A percentile compares a stretch with the other conserved stretches of the same genome.
Evolutionary conservation across 1,140 invertebrate genomes (phyloP).

Genomic region (Nautilus pompilius): DNA sequence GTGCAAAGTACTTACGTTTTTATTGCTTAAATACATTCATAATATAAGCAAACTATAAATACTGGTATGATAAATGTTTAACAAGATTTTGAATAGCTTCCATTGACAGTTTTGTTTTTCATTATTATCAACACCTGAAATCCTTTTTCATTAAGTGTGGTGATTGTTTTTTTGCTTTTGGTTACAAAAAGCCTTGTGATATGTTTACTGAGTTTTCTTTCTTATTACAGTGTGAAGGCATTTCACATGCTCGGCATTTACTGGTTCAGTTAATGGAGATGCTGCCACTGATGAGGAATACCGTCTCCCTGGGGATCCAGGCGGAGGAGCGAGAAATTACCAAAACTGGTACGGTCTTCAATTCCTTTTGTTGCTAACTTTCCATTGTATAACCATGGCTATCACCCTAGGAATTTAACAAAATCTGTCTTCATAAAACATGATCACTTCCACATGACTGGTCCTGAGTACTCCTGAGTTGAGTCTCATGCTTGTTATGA

Average conservation of each 20-base stretch:
- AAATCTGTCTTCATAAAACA: no score
- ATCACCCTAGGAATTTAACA: no score
- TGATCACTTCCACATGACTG: no score
- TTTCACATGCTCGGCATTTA: conserved; percentile 66
- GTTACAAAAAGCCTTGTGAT: no score
- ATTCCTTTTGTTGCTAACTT: neutral
- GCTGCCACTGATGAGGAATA: conserved; percentile 75
- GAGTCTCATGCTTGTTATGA: no score
- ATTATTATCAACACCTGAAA: neutral
- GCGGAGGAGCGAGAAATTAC: conserved; percentile 57
- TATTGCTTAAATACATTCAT: no score
- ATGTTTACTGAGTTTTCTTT: conserved; percentile 1
- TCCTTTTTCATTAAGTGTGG: neutral
- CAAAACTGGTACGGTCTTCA: conserved; percentile 36
- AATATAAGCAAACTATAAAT: no score
- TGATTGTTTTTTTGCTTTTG: neutral
- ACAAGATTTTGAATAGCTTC: no score
- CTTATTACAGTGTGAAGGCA: conserved; percentile 42
- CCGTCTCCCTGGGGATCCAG: conserved; percentile 72
- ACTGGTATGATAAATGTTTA: no score
- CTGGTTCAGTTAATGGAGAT: conserved; percentile 71
- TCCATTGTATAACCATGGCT: neutral
- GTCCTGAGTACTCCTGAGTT: no score
- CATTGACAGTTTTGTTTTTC: no score
- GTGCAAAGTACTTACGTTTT: no score